Evolutionary conservation across 2,888 invertebrate species (phyloP).

Genomic region (Antheraea yamamai): DNA sequence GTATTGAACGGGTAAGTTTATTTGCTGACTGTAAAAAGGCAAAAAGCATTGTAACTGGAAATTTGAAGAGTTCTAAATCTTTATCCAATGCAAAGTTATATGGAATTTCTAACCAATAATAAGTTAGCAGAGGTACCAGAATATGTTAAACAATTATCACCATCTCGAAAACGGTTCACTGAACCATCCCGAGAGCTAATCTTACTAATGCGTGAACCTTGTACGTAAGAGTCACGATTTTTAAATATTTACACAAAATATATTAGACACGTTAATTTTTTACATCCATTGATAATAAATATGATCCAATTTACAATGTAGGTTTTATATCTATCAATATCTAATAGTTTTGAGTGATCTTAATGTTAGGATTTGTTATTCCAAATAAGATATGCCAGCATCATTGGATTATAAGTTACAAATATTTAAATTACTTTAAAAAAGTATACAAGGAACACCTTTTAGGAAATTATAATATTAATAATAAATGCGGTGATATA

Average conservation of each 20-base stretch:
- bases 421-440: no score
- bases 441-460: background rate
- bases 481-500: background rate
- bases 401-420: no score
- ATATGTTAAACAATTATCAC: slow-evolving; percentile 5
- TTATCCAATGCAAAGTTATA: background rate
- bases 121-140: background rate
- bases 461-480: background rate
- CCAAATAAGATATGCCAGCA: no score
- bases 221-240: slow-evolving; percentile 1
- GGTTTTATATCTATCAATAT: background rate
- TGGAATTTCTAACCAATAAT: background rate
- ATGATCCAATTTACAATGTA: background rate
- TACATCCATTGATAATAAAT: background rate
- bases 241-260: slow-evolving; percentile 6
- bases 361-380: no score
- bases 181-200: slow-evolving; percentile 5
- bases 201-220: slow-evolving; percentile 5
- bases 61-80: background rate
- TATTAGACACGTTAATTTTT: background rate
- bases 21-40: background rate
- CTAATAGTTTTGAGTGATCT: no score
- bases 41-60: background rate
- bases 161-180: slow-evolving; percentile 11
- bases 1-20: slow-evolving; percentile 56